Base-by-base conservation (phyloP, 1,140 invertebrate species). In the Eupristina koningsbergeri region DNA sequence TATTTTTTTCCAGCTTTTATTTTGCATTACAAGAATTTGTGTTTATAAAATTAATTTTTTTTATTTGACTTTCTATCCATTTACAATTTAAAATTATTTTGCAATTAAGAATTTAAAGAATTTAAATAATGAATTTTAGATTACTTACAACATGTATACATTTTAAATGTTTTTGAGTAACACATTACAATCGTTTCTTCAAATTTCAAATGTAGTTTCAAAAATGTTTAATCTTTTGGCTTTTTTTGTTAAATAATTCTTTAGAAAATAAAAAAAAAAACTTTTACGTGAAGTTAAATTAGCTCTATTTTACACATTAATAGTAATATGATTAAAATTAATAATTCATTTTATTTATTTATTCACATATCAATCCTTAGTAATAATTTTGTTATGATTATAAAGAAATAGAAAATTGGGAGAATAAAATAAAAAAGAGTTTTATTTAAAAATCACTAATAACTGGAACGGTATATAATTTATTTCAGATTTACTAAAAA, bases 31-130 rank as follows among this genome's bases (percentile, higher is more conserved):
- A 45, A 58, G 9, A 53, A 76, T 31, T 15, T 36, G 19, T 53
- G 36, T 53, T 53, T 76, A 58, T 76, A 53, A 77, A 41, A 77
- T 41, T 26, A 53, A 61, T 58, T 76, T 36, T 76, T 78, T 77
- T 26, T 53, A 39, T 7, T 61, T 17, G 13, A 61, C 8, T 58
- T 58, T 29, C 39, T 47, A 26, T 79, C 17, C 22, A 64, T 45
- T 45, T 79, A 45, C 58, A 41, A 79, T 11, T 64, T 34, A 67
- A 5, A 29, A 39, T 78, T 53, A 15, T 75, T 31, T 8, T 7
- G n/a, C 17, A 61, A 77, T 77, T 61, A 19, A 63, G 26, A 63
- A 64, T 39, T 36, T n/a, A 45, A 63, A 19, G 11, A 77, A 39
- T 77, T 77, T 63, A 77, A 61, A 31, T 31, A 61, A 45, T 77